These are phyloP conservation scores for Cyclura pinguis DNA, from an alignment of 2,797 vertebrate genomes.

Conservation along the genomic window DNA sequence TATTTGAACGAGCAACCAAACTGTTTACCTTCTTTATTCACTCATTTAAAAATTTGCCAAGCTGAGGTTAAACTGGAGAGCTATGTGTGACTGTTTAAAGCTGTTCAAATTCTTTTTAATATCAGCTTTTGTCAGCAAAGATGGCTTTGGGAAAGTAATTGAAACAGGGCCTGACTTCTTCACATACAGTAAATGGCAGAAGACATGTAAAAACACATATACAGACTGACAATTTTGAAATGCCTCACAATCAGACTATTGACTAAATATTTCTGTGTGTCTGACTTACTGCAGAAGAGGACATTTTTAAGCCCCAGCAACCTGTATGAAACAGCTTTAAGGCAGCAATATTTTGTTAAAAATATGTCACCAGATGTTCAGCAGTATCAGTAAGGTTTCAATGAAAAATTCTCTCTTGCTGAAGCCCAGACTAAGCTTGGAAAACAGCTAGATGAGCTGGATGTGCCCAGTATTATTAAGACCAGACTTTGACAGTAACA, in stretches of 20 bases:
- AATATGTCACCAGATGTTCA: constrained; percentile 3
- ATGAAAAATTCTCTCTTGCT: neutral
- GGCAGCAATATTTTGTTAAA: neutral
- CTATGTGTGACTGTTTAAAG: neutral
- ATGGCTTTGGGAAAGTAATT: constrained; percentile 3
- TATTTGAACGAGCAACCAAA: neutral
- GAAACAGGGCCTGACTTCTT: neutral
- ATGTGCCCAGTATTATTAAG: constrained; percentile 7
- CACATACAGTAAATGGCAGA: constrained; percentile 1
- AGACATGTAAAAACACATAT: neutral
- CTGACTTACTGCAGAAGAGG: neutral
- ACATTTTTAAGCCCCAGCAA: neutral
- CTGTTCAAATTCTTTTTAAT: neutral
- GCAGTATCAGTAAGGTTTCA: neutral
- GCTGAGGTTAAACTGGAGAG: neutral
- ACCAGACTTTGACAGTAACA: constrained; percentile 5
- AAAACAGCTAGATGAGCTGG: neutral
- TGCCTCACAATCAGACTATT: constrained; percentile 1
- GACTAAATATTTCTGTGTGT: constrained; percentile 13
- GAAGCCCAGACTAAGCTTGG: neutral
- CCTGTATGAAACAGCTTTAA: neutral
- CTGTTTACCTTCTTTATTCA: neutral
- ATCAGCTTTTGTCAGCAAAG: neutral
- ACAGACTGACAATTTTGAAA: neutral
- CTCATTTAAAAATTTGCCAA: constrained; percentile 7